phyloP scores from a whole-genome alignment of 2,888 invertebrate genomes.

The Synanthedon myopaeformis region DNA sequence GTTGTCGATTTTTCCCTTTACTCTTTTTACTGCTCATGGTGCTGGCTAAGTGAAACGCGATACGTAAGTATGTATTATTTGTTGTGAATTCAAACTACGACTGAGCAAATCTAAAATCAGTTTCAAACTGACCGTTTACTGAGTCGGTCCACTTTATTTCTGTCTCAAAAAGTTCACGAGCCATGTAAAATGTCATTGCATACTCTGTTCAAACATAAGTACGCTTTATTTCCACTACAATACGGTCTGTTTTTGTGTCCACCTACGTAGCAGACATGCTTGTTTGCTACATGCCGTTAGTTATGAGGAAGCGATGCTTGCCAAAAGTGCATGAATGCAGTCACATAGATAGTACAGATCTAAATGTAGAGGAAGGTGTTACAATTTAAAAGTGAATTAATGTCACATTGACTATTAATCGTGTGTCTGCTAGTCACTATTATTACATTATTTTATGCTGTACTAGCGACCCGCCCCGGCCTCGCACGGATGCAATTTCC shows the following conservation, averaged over 20 bases:
- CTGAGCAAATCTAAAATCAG: conserved; percentile 48
- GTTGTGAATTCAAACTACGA: conserved; percentile 17
- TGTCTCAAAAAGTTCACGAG: conserved; percentile 40
- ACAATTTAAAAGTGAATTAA: neutral
- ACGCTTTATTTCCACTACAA: neutral
- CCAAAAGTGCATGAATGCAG: conserved; percentile 27
- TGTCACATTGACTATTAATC: neutral
- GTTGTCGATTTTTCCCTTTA: conserved; percentile 45
- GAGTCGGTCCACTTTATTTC: conserved; percentile 42
- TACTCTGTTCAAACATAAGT: neutral
- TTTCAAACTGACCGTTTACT: conserved; percentile 50
- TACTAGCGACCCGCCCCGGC: no score
- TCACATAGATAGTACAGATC: conserved; percentile 13
- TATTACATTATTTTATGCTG: no score
- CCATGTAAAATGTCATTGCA: conserved; percentile 11
- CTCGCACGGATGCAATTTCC: no score
- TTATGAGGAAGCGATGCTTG: conserved; percentile 32
- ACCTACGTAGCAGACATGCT: conserved; percentile 1
- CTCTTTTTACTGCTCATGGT: conserved; percentile 49
- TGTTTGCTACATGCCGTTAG: conserved; percentile 2
- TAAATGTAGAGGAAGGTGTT: conserved; percentile 16
- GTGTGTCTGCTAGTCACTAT: no score
- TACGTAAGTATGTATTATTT: neutral
- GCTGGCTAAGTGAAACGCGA: neutral
- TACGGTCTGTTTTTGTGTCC: neutral